Evolutionary conservation across 2,797 vertebrate species (phyloP).

Genomic region (Pipistrellus pygmaeus): DNA sequence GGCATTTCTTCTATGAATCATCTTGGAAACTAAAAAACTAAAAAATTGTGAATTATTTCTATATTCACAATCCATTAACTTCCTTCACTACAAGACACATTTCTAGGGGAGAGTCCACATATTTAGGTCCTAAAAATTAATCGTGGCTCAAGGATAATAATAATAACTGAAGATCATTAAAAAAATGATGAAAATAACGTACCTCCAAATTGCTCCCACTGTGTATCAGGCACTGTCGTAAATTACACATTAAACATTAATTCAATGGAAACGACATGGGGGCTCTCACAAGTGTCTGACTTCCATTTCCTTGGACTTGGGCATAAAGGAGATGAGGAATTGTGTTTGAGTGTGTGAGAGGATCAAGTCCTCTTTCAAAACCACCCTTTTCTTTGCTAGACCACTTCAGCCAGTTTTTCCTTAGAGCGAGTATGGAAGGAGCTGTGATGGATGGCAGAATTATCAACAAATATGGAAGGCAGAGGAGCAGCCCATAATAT

Average conservation of each 20-base stretch:
- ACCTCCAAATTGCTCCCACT: neutral
- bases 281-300: neutral
- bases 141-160: neutral
- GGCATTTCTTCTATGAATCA: constrained; percentile 32
- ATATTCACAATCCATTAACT: neutral
- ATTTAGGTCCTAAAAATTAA: constrained; percentile 11
- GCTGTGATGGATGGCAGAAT: neutral
- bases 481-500: neutral
- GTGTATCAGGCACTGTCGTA: neutral
- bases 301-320: constrained; percentile 6
- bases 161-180: neutral
- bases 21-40: neutral
- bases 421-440: neutral
- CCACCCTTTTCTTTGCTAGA: neutral
- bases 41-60: neutral
- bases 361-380: neutral
- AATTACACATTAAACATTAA: neutral
- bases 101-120: neutral
- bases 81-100: neutral
- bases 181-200: neutral
- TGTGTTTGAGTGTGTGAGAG: neutral
- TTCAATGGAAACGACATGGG: neutral
- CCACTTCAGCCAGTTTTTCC: neutral
- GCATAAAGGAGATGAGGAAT: constrained; percentile 32
- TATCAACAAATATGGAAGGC: neutral